Base-by-base conservation (phyloP, 2,797 vertebrate genomes). In the Vespertilio murinus region DNA sequence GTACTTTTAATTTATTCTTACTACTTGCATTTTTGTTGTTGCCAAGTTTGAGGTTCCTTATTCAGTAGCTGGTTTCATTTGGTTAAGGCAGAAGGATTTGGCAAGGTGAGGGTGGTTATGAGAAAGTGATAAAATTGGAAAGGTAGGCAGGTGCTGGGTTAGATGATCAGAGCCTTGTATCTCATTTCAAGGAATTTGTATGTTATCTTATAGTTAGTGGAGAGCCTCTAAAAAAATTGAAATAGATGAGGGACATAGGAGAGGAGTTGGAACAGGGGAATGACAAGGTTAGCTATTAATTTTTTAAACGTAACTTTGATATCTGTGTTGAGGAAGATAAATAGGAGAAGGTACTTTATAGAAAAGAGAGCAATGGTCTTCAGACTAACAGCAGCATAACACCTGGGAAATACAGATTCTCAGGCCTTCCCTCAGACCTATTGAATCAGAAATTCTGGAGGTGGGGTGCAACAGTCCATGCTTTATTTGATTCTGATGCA, bases 161-260 rank as follows among this genome's bases (percentile, higher is more conserved):
- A 47, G 25, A 38, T 33, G 33, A 22, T 56, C 30, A 90, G 67
- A 71, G 30, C 42, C 23, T 90, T 85, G 45, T 71, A 20, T 88
- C 42, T 75, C 40, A 78, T 84, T 88, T 84, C 80, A 61, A 82
- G 42, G 42, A 94, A 83, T 87, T 83, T 52, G 18, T 81, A 52
- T 70, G 95, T 93, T 52, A 52, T 70, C 94, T 93, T 52, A 74
- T 22, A 45, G 69, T 93, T 90, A 56, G 18, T 73, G 30, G 33
- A 90, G 18, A 94, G 45, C 73, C 25, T 70, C 25, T 90, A 52
- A 91, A 84, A 77, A 49, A 49, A 70, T n/a, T 79, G 59, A 77
- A 83, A 75, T 71, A 38, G 18, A 30, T 90, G 69, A 93, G 13
- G 49, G 47, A n/a, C 33, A 12, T n/a, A 73, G 52, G 28, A 71